phyloP scores from a whole-genome alignment of 2,888 invertebrate species.

The Cephus sareptanus region DNA sequence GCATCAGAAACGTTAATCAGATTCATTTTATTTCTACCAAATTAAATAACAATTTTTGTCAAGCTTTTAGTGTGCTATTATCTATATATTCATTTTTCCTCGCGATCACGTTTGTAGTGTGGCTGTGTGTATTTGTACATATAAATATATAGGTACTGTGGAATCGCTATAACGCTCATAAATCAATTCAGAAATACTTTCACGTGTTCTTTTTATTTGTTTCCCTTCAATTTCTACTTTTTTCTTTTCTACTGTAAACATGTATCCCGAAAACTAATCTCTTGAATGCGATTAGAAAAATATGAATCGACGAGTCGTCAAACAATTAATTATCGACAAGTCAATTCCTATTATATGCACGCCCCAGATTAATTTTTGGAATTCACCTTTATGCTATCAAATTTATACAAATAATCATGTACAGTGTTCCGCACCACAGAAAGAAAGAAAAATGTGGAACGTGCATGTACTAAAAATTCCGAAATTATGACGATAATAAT shows the following conservation, averaged over 20 bases:
- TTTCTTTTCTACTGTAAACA: too few relatives aligned
- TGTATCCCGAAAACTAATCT: background rate
- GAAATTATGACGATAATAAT: slow-evolving; percentile 17
- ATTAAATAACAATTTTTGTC: background rate
- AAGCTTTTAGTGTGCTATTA: background rate
- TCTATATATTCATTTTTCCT: background rate
- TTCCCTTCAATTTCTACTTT: too few relatives aligned
- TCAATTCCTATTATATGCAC: background rate
- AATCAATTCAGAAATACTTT: background rate
- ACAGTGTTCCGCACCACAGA: too few relatives aligned
- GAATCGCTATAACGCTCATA: background rate
- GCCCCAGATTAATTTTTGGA: background rate
- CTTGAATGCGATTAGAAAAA: background rate
- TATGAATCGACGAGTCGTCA: background rate
- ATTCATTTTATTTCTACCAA: background rate
- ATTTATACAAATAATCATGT: background rate
- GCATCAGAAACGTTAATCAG: background rate
- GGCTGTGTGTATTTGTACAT: background rate
- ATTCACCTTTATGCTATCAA: background rate
- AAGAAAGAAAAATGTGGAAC: background rate
- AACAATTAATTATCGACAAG: background rate
- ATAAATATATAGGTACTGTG: background rate
- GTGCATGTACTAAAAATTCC: slow-evolving; percentile 19
- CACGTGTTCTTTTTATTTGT: background rate
- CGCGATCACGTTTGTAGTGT: background rate